Conservation (phyloP, 2,113 vertebrate genomes). For the zebrafish (Danio rerio) region GRCz12tu NC_133192.1:40458001-40458500, state of each 20-base stretch:
- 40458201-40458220: background rate
- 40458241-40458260: no score
- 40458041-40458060: slow-evolving; percentile 89
- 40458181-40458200: background rate
- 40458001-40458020: slow-evolving; percentile 84
- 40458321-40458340: background rate
- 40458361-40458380: slow-evolving; percentile 94
- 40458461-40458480: slow-evolving; percentile 83
- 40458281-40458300: background rate
- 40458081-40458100: slow-evolving; percentile 90
- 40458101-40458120: slow-evolving; percentile 89
- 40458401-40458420: slow-evolving; percentile 85
- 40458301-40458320: slow-evolving; percentile 14
- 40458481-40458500: slow-evolving; percentile 78
- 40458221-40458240: background rate
- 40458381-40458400: slow-evolving; percentile 81
- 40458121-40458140: slow-evolving; percentile 89
- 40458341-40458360: background rate
- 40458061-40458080: slow-evolving; percentile 83
- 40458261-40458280: background rate
- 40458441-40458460: slow-evolving; percentile 82
- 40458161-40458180: background rate
- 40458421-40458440: slow-evolving; percentile 92
- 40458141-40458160: slow-evolving; percentile 75
- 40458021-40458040: slow-evolving; percentile 86